Evolutionary conservation across 2,113 vertebrate species (phyloP), one percentile per base, ranked within the genome.

Genomic region (Tor tambroides): DNA sequence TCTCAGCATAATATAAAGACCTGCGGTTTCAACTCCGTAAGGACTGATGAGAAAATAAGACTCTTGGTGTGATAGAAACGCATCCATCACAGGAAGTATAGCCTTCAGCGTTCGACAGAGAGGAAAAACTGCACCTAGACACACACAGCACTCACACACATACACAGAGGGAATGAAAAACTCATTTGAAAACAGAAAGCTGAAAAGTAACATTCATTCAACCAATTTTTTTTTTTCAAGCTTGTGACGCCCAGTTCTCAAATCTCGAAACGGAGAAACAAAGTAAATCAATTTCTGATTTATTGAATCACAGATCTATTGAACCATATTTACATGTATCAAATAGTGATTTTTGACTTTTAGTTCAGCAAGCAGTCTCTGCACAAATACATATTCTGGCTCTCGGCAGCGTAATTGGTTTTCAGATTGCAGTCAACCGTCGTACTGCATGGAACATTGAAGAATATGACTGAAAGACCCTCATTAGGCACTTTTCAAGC

Each of bases 381-480:
- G 59, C 49, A 49, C 15, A 82, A 82, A 67, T 30, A 28, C 41
- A 67, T 28, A 76, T 28, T 49, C 74, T 77, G 5, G 71, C 38
- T 74, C 32, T 80, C 23, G 1, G 59, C 9, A 43, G 38, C 17
- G 9, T 82, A 46, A 67, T 65, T 67, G 80, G 61, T 67, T 82
- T 82, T 67, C 17, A 67, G 61, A 82, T 67, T 67, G 17, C 11
- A 80, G 59, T 83, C 80, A 83, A 23, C 9, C 80, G 3, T 26
- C 7, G 3, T 26, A 43, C 43, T 7, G 6, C 23, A 2, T 9
- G 32, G 56, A 80, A 80, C 43, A 82, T 69, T 77, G 69, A 88
- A 72, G 23, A 88, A 77, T 67, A 43, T 38, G 59, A 80, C 26
- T 83, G 61, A 88, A 43, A 74, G n/a, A 38, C 35, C 79, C 69